Percentiles rank a stretch among this genome's conserved stretches.
Evolutionary conservation across 92 coral and sea anemone genomes (phyloP).

Genomic region (Epizoanthus ramosus): DNA sequence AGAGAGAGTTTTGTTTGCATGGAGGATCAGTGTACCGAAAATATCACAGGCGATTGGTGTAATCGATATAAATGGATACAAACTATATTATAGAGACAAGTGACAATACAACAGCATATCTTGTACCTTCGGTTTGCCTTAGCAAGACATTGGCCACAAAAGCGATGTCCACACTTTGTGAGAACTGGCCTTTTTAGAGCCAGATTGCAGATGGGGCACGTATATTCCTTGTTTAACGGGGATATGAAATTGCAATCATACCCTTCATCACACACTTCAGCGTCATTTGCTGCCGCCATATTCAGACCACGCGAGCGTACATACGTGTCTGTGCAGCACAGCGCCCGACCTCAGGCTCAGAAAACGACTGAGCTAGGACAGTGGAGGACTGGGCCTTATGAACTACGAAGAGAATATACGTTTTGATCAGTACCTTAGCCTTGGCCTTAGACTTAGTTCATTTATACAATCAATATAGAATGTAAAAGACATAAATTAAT

Average conservation of each 20-base stretch:
- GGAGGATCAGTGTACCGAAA: background rate
- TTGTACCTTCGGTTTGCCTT: constrained; percentile 21
- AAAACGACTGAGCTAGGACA: too few species aligned
- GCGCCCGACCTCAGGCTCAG: too few species aligned
- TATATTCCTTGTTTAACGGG: background rate
- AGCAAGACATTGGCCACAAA: constrained; percentile 19
- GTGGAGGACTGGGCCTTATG: too few species aligned
- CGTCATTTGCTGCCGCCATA: constrained; percentile 36
- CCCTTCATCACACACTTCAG: background rate
- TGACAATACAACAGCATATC: background rate
- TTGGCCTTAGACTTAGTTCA: too few species aligned
- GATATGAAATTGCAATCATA: constrained; percentile 34
- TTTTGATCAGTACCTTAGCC: too few species aligned
- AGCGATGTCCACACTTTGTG: constrained; percentile 36
- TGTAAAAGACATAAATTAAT: too few species aligned
- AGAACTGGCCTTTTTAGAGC: constrained; percentile 26
- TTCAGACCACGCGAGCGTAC: background rate
- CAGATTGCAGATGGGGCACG: constrained; percentile 24
- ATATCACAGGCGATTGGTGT: background rate
- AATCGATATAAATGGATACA: background rate
- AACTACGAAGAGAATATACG: too few species aligned
- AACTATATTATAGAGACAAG: background rate
- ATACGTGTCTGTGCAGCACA: too few species aligned
- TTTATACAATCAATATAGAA: too few species aligned
- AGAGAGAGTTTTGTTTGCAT: background rate